Percentiles rank a stretch among this genome's conserved stretches.
phyloP scores from a whole-genome alignment of 2,888 invertebrate genomes.

The Plemyria rubiginata region DNA sequence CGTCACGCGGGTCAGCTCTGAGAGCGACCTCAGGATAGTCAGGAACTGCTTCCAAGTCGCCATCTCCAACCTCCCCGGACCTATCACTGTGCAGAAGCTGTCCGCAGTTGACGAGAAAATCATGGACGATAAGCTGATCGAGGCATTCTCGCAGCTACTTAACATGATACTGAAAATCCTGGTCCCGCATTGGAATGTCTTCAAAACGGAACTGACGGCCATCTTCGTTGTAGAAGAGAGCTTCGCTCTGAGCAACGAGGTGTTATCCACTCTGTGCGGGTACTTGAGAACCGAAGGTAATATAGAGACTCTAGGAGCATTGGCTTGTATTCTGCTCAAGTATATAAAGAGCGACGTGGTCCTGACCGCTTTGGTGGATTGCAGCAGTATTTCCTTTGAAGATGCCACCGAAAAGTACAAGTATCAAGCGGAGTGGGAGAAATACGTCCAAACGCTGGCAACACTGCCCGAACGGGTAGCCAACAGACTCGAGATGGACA shows the following conservation, averaged over 20 bases:
- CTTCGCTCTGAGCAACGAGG: conserved; percentile 74
- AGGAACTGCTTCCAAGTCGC: conserved; percentile 29
- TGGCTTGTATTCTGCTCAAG: conserved; percentile 72
- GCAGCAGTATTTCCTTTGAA: conserved; percentile 50
- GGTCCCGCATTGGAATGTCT: conserved; percentile 85
- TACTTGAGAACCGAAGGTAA: conserved; percentile 74
- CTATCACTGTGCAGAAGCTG: conserved; percentile 88
- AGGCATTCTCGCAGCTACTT: conserved; percentile 81
- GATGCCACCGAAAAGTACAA: conserved; percentile 45
- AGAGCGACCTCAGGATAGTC: conserved; percentile 52
- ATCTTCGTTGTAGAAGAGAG: conserved; percentile 85
- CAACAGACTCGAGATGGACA: conserved; percentile 85
- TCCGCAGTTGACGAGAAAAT: conserved; percentile 73
- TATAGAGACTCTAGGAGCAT: conserved; percentile 55
- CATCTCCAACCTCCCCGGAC: conserved; percentile 78
- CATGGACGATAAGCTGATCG: conserved; percentile 62
- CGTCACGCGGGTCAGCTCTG: conserved; percentile 60
- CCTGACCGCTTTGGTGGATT: conserved; percentile 78
- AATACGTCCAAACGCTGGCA: conserved; percentile 85
- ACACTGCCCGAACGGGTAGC: conserved; percentile 89
- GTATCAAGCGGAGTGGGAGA: conserved; percentile 71
- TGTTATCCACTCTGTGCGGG: conserved; percentile 73
- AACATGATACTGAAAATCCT: conserved; percentile 76
- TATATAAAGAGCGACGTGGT: conserved; percentile 85
- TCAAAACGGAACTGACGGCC: conserved; percentile 68